Evolutionary conservation across 2,113 vertebrate species (phyloP).

Genomic region (Toxostoma redivivum): DNA sequence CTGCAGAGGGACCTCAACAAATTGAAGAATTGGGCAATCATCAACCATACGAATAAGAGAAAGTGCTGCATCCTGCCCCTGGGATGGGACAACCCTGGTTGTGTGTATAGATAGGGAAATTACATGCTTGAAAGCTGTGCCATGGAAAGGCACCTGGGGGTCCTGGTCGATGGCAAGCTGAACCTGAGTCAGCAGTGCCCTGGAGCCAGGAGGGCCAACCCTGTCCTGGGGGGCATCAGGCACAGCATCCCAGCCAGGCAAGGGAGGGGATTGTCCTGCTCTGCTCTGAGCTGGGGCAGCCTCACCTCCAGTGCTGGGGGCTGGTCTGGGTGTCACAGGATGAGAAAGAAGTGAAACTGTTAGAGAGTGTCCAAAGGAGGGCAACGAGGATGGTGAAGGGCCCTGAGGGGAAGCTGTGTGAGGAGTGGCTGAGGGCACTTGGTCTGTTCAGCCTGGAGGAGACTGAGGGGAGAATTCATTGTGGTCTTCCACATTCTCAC

Average conservation of each 20-base stretch:
- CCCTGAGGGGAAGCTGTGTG: rapidly evolving
- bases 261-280: background rate
- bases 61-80: rapidly evolving
- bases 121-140: background rate
- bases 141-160: rapidly evolving
- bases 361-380: background rate
- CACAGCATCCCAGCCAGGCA: rapidly evolving
- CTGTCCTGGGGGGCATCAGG: background rate
- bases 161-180: rapidly evolving
- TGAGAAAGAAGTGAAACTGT: rapidly evolving
- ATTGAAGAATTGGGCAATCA: background rate
- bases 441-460: background rate
- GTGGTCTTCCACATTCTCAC: background rate
- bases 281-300: background rate
- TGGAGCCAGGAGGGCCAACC: background rate
- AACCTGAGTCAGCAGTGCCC: background rate
- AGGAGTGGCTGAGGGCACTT: background rate
- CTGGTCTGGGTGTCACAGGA: rapidly evolving
- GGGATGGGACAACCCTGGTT: rapidly evolving
- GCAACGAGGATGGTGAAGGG: rapidly evolving
- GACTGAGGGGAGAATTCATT: background rate
- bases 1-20: background rate
- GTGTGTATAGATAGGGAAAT: background rate
- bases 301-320: background rate
- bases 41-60: background rate